These are phyloP conservation scores for Hypotaenidia okinawae DNA, from an alignment of 2,797 vertebrate genomes.

Conservation along the genomic window DNA sequence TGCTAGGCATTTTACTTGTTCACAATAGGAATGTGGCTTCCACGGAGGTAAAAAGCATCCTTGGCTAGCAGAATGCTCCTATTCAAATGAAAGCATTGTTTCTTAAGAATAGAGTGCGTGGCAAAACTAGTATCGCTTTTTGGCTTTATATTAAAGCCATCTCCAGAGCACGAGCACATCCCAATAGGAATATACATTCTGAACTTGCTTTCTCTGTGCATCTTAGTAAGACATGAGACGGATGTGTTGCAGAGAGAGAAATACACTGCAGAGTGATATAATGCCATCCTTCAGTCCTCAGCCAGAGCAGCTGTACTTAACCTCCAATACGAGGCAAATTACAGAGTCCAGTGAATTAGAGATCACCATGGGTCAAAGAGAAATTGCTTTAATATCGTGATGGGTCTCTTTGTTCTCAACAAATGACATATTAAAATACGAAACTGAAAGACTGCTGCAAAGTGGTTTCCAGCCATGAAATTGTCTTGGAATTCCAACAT, in stretches of 20 bases:
- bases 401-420: constrained; percentile 38
- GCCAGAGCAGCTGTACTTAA: background rate
- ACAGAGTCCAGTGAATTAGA: constrained; percentile 38
- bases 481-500: background rate
- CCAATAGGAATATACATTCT: background rate
- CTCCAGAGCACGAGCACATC: background rate
- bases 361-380: constrained; percentile 29
- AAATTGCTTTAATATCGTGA: constrained; percentile 47
- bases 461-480: background rate
- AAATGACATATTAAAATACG: constrained; percentile 22
- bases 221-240: background rate
- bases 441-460: constrained; percentile 12
- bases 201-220: background rate
- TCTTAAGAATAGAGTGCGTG: background rate
- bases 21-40: background rate
- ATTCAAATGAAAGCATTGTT: background rate
- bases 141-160: background rate
- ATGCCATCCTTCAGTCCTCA: background rate
- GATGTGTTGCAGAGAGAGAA: background rate
- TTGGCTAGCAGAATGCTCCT: background rate
- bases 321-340: constrained; percentile 28
- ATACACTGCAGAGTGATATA: background rate
- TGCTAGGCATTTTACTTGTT: background rate
- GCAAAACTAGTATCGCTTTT: background rate
- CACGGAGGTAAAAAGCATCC: background rate